phyloP scores from a whole-genome alignment of 2,113 vertebrate species.

The Asarcornis scutulata region DNA sequence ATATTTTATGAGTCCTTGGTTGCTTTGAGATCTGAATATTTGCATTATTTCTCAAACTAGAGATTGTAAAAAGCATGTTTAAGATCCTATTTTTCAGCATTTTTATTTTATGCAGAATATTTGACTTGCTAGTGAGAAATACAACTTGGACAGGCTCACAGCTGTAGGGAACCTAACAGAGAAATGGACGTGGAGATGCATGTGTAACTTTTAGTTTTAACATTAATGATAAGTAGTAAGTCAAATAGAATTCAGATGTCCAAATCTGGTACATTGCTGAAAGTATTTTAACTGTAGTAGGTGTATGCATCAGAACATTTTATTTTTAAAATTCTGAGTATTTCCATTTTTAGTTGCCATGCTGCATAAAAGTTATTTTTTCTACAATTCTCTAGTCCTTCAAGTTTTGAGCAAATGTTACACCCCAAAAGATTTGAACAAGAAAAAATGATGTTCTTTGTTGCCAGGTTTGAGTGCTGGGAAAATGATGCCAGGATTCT shows the following conservation, averaged over 20 bases:
- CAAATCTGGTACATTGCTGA: not conserved
- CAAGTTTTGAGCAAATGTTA: conserved; percentile 29
- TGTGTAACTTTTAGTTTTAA: not conserved
- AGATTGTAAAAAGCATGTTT: not conserved
- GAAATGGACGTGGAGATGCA: not conserved
- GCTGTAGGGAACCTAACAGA: not conserved
- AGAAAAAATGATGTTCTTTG: not conserved
- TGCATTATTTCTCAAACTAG: not conserved
- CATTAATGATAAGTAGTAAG: not conserved
- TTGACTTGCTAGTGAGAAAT: not conserved
- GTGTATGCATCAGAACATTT: not conserved
- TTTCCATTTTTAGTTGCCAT: not conserved
- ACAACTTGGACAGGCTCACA: not conserved
- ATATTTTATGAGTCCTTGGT: not conserved
- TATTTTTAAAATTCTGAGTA: not conserved
- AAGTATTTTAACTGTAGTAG: not conserved
- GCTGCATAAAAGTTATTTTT: not conserved
- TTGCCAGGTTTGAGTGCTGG: not conserved
- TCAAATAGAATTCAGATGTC: not conserved
- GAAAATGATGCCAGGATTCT: conserved; percentile 16
- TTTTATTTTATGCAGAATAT: not conserved
- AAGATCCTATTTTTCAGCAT: not conserved
- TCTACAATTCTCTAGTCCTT: not conserved
- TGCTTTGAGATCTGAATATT: not conserved
- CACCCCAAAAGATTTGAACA: not conserved